Percentiles rank a stretch among this genome's conserved stretches.
Conservation (phyloP, 2,797 vertebrate genomes). For the Tangara arthus region DNA sequence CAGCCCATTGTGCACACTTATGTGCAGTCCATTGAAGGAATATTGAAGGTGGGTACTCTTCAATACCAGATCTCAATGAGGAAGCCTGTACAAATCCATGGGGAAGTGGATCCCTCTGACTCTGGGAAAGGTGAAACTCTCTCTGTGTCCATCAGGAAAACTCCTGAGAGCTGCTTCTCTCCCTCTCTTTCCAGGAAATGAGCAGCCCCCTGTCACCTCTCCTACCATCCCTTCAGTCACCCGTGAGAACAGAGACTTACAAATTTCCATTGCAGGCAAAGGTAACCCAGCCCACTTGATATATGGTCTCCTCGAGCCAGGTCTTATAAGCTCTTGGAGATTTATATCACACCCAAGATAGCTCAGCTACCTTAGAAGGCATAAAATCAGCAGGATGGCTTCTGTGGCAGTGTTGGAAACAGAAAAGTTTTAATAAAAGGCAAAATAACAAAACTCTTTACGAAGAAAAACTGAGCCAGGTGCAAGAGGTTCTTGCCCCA, state of each 20-base stretch:
- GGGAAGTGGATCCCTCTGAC: neutral
- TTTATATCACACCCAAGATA: neutral
- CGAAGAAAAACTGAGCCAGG: neutral
- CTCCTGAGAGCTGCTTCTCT: neutral
- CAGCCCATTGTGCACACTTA: constrained; percentile 81
- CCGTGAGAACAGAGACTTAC: constrained; percentile 76
- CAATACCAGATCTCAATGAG: neutral
- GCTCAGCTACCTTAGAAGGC: neutral
- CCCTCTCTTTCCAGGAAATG: constrained; percentile 84
- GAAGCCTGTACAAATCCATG: neutral
- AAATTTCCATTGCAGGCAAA: constrained; percentile 79
- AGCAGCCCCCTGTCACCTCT: constrained; percentile 88
- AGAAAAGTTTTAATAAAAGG: neutral
- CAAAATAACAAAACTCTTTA: neutral
- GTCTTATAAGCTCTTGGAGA: neutral
- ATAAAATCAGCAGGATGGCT: neutral
- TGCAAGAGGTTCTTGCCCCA: neutral
- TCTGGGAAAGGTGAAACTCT: neutral
- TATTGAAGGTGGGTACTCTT: constrained; percentile 84
- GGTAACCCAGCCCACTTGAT: constrained; percentile 72
- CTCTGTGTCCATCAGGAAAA: neutral
- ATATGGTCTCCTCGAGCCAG: neutral
- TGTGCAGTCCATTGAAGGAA: constrained; percentile 74
- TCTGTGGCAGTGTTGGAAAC: neutral
- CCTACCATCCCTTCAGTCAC: constrained; percentile 83